Evolutionary conservation across 2,888 invertebrate genomes (phyloP), one percentile per base, ranked within the genome.

Genomic region (Parnassius smintheus): DNA sequence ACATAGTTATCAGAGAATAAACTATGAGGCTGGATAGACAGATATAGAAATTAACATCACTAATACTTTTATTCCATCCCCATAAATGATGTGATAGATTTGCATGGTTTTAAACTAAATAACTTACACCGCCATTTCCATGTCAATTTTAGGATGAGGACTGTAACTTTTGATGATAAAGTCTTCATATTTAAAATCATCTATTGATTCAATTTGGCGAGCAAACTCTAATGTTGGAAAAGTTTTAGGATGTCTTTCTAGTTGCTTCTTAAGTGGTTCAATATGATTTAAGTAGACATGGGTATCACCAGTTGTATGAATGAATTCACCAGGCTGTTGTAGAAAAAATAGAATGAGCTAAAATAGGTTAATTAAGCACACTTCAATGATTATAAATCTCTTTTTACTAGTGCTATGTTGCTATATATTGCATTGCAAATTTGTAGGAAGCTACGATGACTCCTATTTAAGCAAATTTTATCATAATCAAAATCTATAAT

Each of bases 281-380:
- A 97, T 89, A 80, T 99, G 99, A 81, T 98, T 98, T 10, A 94
- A 84, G 80, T 99, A 99, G 1, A 99, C 95, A 88, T 99, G 99
- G 50, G 98, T 96, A 86, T 99, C 99, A 11, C 99, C 99, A 70
- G 98, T 93, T 0, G 97, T 96, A 83, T 99, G 98, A 2, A 99
- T 92, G 80, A 99, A 98, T 69, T 99, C 98, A 46, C 97, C 98
- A 56, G 98, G 94, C 95, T 96, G 84, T 53, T 87, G 86, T 61
- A 60, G 67, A 65, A 13, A 35, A 42, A 10, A 48, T 48, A 45
- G 12, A 25, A 41, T 44, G 7, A 35, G 4, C 10, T n/a, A 59
- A 50, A 35, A 57, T 49, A 41, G 8, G 9, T 35, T 9, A 9
- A 22, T 18, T 18, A 55, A 22, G 11, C 46, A 11, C 35, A 4